Conservation (phyloP, 2,888 invertebrate species). For the Dascillus cervinus region DNA sequence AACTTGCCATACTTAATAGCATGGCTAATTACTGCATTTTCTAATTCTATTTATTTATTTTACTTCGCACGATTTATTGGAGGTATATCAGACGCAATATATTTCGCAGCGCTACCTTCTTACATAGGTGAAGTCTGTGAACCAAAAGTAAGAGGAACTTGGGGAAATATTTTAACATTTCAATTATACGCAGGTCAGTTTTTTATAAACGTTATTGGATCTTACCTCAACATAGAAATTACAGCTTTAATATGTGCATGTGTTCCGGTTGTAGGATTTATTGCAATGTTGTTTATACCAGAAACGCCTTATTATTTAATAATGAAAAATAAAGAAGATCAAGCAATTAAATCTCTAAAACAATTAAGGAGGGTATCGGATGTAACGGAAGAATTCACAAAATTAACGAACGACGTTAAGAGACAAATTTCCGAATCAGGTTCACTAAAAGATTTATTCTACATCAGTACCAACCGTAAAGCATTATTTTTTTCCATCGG, state of each 20-base stretch:
- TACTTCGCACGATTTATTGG: slow-evolving; percentile 27
- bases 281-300: slow-evolving; percentile 26
- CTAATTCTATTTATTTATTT: slow-evolving; percentile 24
- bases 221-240: slow-evolving; percentile 45
- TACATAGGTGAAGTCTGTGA: slow-evolving; percentile 31
- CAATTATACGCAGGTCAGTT: slow-evolving; percentile 25
- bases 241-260: slow-evolving; percentile 44
- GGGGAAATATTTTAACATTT: slow-evolving; percentile 27
- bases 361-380: slow-evolving; percentile 24
- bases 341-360: slow-evolving; percentile 25
- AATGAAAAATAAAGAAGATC: slow-evolving; percentile 23
- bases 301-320: slow-evolving; percentile 33
- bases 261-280: slow-evolving; percentile 23
- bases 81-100: slow-evolving; percentile 26
- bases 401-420: slow-evolving; percentile 25
- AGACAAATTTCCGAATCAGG: slow-evolving; percentile 31
- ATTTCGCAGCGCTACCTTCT: slow-evolving; percentile 26
- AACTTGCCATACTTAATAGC: slow-evolving; percentile 26
- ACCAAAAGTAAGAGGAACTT: slow-evolving; percentile 28
- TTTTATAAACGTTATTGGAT: slow-evolving; percentile 46
- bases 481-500: slow-evolving; percentile 25
- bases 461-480: slow-evolving; percentile 26
- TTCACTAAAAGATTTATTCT: slow-evolving; percentile 26
- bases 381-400: slow-evolving; percentile 26
- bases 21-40: slow-evolving; percentile 24